Conservation (phyloP, 2,888 invertebrate genomes). For the Belgica antarctica region DNA sequence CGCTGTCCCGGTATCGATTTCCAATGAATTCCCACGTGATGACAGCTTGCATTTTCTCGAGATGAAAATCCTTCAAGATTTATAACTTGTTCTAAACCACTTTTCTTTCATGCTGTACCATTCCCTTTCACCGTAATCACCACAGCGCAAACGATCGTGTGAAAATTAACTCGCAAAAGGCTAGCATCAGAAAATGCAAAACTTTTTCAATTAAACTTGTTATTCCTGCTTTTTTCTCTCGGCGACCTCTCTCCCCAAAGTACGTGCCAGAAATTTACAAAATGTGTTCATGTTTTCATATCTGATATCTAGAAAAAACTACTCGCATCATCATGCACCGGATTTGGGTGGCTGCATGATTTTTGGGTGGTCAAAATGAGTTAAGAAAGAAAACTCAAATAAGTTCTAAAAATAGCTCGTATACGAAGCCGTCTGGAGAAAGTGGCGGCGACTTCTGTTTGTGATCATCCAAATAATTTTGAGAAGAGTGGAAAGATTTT, state of each 20-base stretch:
- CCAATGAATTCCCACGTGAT: background rate
- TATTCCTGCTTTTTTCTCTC: constrained; percentile 18
- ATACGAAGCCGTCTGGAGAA: background rate
- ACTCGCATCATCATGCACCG: constrained; percentile 17
- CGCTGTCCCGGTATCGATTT: constrained; percentile 7
- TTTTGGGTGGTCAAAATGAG: background rate
- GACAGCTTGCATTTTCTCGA: constrained; percentile 18
- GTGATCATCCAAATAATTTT: too few relatives aligned
- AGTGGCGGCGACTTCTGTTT: background rate
- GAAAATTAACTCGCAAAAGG: constrained; percentile 20
- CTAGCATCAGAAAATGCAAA: constrained; percentile 5
- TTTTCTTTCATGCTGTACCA: background rate
- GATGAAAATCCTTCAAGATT: background rate
- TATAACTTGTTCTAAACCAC: constrained; percentile 1
- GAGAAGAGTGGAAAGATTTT: constrained; percentile 7
- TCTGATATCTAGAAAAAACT: constrained; percentile 21
- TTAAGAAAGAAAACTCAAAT: background rate
- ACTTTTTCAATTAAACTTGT: constrained; percentile 37
- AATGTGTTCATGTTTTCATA: constrained; percentile 8
- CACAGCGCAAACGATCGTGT: constrained; percentile 15
- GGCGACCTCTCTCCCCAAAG: constrained; percentile 13
- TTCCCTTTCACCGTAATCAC: background rate
- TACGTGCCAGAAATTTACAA: constrained; percentile 33
- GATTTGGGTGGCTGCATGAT: too few relatives aligned
- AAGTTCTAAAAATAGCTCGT: background rate